Evolutionary conservation across 2,888 invertebrate species (phyloP), one percentile per base, ranked within the genome.

Genomic region (Drosophila prostipennis): DNA sequence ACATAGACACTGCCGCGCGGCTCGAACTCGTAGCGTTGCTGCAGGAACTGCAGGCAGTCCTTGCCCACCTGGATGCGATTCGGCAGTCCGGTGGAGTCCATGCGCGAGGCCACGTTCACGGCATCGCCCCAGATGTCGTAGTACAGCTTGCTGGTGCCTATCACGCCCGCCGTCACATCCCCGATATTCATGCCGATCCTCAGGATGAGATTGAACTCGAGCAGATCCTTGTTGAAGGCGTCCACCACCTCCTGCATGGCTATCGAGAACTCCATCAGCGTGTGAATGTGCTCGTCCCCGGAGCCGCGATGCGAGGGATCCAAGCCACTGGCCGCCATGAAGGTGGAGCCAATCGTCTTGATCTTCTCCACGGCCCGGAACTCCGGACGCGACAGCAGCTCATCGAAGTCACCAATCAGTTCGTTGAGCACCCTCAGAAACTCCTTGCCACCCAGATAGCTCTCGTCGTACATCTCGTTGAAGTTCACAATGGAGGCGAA

Each of bases 41-140:
- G 93, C 37, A 99, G 93, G 14, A 95, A 93, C 0, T 94, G 92
- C 45, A 96, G 91, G 85, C 96, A 96, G 61, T 95, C 94, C 85
- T 96, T 96, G 13, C 96, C 96, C 3, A 97, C 94, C 90, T 97
- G 97, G 77, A 98, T 96, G 52, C 96, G 93, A 65, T 97, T 96
- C 4, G 95, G 94, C 10, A 98, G 95, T 0, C 99, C 99, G 0
- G 98, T 99, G 0, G 98, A 97, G 91, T 99, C 99, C 99, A 99
- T 99, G 57, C 99, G 93, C 7, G 97, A 97, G 0, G 99, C 98
- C 64, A 99, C 98, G 91, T 99, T 99, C 0, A 99, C 99, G 0
- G 99, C 98, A 91, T 99, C 99, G 0, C 99, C 99, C 99, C 99
- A 99, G 83, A 99, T 99, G 91, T 99, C 99, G 87, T 98, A 99